A percentile compares a stretch with the other conserved stretches of the same genome.
phyloP scores from a whole-genome alignment of 2,888 invertebrate genomes.

The Mamestra brassicae region DNA sequence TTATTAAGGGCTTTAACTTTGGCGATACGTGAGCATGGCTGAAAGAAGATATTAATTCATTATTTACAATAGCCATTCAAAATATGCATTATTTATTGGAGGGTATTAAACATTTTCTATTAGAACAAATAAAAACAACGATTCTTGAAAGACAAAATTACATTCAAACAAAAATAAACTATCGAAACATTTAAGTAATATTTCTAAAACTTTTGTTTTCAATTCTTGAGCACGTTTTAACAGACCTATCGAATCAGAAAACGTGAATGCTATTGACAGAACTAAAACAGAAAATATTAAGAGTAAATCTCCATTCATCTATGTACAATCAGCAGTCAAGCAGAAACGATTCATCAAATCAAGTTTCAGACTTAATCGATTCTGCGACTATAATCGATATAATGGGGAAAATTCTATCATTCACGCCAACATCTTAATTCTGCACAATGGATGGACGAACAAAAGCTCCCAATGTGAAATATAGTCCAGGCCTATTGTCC shows the following conservation, averaged over 20 bases:
- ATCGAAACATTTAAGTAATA: slow-evolving; percentile 5
- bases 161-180: slow-evolving; percentile 5
- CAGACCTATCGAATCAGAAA: slow-evolving; percentile 18
- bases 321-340: slow-evolving; percentile 20
- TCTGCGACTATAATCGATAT: slow-evolving; percentile 50
- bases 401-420: slow-evolving; percentile 61
- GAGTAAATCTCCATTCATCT: background rate
- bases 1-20: background rate
- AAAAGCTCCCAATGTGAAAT: slow-evolving; percentile 74
- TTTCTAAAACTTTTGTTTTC: slow-evolving; percentile 23
- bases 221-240: slow-evolving; percentile 12
- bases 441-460: slow-evolving; percentile 72
- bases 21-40: background rate
- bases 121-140: slow-evolving; percentile 6
- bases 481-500: slow-evolving; percentile 76
- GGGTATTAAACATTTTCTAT: background rate
- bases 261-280: slow-evolving; percentile 7
- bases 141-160: slow-evolving; percentile 21
- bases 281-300: slow-evolving; percentile 13
- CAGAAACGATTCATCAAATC: slow-evolving; percentile 48
- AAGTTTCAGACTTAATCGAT: slow-evolving; percentile 41
- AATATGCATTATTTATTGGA: background rate
- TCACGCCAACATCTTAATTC: slow-evolving; percentile 71
- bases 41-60: background rate
- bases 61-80: background rate